These are phyloP conservation scores for Nysson spinosus DNA, from an alignment of 2,888 invertebrate species.

Conservation along the genomic window DNA sequence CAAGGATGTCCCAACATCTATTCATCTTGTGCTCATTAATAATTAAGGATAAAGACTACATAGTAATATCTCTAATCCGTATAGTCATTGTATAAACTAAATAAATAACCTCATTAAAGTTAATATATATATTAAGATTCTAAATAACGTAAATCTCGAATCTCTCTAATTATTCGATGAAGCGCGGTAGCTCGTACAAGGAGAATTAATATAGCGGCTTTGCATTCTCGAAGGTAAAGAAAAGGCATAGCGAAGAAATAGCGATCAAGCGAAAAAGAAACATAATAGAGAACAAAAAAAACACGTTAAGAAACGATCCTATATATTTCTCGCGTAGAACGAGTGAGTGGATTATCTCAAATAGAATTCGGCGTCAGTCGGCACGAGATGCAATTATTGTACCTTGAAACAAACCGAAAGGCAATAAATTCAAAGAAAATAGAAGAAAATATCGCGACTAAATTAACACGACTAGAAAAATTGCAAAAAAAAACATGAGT, in stretches of 20 bases:
- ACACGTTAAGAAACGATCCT: constrained; percentile 10
- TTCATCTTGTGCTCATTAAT: constrained; percentile 73
- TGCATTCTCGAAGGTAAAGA: constrained; percentile 12
- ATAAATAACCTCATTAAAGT: constrained; percentile 49
- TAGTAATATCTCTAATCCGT: constrained; percentile 45
- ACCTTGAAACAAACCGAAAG: constrained; percentile 33
- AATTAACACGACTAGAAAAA: constrained; percentile 19
- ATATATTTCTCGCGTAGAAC: too few relatives aligned
- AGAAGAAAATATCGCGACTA: constrained; percentile 17
- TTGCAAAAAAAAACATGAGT: neutral
- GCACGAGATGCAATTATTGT: constrained; percentile 23
- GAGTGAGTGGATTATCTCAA: too few relatives aligned
- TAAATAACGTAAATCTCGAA: constrained; percentile 41
- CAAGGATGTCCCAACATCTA: constrained; percentile 68
- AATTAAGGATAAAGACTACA: constrained; percentile 62
- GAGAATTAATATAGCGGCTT: constrained; percentile 17
- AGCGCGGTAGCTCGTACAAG: constrained; percentile 2
- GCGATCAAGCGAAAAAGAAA: neutral
- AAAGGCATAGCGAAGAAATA: neutral
- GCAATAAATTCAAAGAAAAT: constrained; percentile 32
- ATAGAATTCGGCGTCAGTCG: constrained; percentile 18
- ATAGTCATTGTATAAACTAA: constrained; percentile 54
- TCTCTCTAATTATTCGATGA: constrained; percentile 31
- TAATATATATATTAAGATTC: constrained; percentile 50
- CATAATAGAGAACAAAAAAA: neutral